Evolutionary conservation across 1,140 invertebrate species (phyloP).

Genomic region (Littorina saxatilis): DNA sequence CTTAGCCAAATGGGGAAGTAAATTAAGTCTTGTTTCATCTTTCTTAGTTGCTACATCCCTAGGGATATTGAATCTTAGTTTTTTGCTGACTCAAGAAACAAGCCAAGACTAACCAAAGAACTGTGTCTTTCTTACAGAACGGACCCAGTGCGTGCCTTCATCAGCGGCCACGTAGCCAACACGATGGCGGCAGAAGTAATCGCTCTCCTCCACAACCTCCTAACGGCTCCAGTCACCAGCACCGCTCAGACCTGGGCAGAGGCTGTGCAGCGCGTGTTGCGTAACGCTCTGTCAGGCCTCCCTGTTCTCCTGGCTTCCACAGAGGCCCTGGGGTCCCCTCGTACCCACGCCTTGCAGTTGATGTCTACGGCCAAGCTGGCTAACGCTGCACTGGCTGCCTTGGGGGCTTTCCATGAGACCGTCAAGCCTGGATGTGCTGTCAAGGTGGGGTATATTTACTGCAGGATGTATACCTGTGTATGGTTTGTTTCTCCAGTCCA

Average conservation of each 20-base stretch:
- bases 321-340: constrained; percentile 64
- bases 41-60: no score
- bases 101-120: no score
- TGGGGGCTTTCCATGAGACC: constrained; percentile 74
- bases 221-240: constrained; percentile 64
- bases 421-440: constrained; percentile 74
- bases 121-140: constrained; percentile 58
- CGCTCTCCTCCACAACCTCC: constrained; percentile 71
- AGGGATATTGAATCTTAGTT: no score
- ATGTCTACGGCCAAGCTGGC: constrained; percentile 73
- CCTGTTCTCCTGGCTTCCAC: constrained; percentile 66
- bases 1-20: no score
- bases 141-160: constrained; percentile 75
- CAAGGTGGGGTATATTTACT: constrained; percentile 61
- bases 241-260: constrained; percentile 70
- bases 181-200: constrained; percentile 76
- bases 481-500: no score
- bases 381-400: constrained; percentile 74
- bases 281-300: constrained; percentile 69
- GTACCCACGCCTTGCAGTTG: constrained; percentile 65
- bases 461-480: no score
- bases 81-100: no score
- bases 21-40: no score
- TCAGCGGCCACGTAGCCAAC: constrained; percentile 76
- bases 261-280: constrained; percentile 72